These are phyloP conservation scores for Zaprionus ghesquierei DNA, from an alignment of 1,140 invertebrate genomes.

Conservation along the genomic window DNA sequence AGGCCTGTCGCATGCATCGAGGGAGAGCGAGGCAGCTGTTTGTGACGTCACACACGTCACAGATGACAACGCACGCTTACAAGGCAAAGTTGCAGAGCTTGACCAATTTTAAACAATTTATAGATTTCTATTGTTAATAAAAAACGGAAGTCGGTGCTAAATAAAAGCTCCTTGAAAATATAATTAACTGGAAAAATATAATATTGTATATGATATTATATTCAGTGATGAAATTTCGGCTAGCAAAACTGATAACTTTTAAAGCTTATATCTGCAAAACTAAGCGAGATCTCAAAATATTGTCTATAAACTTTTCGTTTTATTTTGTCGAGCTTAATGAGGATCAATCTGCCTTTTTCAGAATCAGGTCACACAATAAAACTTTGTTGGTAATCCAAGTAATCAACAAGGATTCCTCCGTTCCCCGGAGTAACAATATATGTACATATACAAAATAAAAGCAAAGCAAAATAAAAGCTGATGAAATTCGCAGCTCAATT, in stretches of 20 bases:
- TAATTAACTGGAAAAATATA: too few relatives aligned
- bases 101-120: neutral
- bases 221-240: too few relatives aligned
- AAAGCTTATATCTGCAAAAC: too few relatives aligned
- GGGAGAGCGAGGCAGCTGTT: neutral
- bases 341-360: too few relatives aligned
- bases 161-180: neutral
- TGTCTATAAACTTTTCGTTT: too few relatives aligned
- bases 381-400: neutral
- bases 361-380: too few relatives aligned
- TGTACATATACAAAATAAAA: neutral
- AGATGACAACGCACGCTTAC: neutral
- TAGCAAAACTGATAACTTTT: too few relatives aligned
- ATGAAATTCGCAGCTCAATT: neutral
- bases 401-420: neutral
- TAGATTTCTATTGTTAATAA: neutral
- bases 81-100: neutral
- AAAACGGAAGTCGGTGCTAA: neutral
- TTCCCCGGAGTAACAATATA: too few relatives aligned
- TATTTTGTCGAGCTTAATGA: too few relatives aligned
- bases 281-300: too few relatives aligned
- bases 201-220: neutral
- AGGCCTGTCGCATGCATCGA: neutral
- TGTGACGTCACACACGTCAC: constrained; percentile 22
- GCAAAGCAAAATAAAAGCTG: neutral